Conservation (phyloP, 2,888 invertebrate genomes). For the Drosophila merina region DNA sequence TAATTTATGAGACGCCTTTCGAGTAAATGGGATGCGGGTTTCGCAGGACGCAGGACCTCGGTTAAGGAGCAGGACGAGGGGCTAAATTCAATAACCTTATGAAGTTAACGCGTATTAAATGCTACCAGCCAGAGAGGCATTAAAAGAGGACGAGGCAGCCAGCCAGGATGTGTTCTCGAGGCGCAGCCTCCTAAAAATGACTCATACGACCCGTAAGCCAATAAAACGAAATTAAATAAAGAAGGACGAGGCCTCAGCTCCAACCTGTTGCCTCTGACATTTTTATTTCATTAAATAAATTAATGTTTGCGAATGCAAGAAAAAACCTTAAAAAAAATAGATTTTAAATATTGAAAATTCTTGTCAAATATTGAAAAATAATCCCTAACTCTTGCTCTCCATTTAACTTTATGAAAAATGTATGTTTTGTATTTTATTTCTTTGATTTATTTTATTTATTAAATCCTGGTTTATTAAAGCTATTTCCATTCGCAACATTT, state of each 20-base stretch:
- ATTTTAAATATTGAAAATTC: neutral
- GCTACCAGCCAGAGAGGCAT: conserved; percentile 54
- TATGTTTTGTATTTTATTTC: too few species aligned
- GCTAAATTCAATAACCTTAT: conserved; percentile 72
- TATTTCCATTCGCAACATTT: neutral
- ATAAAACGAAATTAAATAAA: conserved; percentile 7
- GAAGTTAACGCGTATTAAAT: conserved; percentile 71
- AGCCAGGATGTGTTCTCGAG: neutral
- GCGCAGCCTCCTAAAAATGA: conserved; percentile 12
- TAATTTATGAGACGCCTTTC: conserved; percentile 54
- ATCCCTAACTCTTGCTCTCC: neutral
- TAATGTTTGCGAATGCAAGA: neutral
- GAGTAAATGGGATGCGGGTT: conserved; percentile 11
- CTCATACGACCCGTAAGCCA: conserved; percentile 38
- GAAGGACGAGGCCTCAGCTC: neutral
- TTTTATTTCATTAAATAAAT: conserved; percentile 34
- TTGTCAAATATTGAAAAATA: too few species aligned
- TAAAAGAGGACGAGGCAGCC: conserved; percentile 10
- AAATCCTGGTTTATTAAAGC: neutral
- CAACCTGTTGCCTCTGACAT: conserved; percentile 38
- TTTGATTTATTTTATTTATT: neutral
- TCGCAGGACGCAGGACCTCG: neutral
- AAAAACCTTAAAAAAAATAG: conserved; percentile 1
- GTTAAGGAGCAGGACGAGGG: neutral
- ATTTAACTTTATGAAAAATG: too few species aligned